Evolutionary conservation across 2,888 invertebrate species (phyloP), one percentile per base, ranked within the genome.

Genomic region (Pandemis cinnamomeana): DNA sequence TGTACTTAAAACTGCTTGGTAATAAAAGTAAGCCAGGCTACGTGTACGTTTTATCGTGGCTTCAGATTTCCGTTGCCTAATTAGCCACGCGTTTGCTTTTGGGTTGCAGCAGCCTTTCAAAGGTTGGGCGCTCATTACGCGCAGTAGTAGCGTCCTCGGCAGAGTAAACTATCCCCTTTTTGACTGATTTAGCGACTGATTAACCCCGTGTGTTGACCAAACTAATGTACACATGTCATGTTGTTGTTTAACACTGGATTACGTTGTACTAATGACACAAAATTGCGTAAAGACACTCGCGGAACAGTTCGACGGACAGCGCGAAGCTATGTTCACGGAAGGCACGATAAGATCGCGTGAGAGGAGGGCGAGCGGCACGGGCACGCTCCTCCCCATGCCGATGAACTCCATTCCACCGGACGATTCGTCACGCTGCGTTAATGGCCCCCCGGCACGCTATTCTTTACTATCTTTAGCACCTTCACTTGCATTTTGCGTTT

Each of bases 361-460:
- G 91, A 90, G 91, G 91, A 87, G 88, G 87, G 88, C 86, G 83
- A 86, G 87, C 86, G 86, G 84, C 64, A 66, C 75, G 77, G 72
- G 70, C 62, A 80, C 80, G 80, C 78, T 77, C 80, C 82, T 81
- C 83, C 81, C 80, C 79, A 76, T 77, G 77, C 75, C 79, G 81
- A 75, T 72, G 71, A 72, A 75, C 79, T 78, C 80, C 82, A 85
- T 86, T 83, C 83, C 81, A 85, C 87, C 81, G 91, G 91, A 89
- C 90, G 86, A 91, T 91, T 91, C 92, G 93, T 93, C 91, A 92
- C 93, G 91, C 91, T 92, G 94, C 91, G 92, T 93, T 94, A 94
- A 94, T 93, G 90, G 90, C 85, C 83, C 85, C 86, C 78, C 82
- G 84, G 84, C 94, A 94, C 94, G 94, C 94, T 82, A 93, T 89